phyloP scores from a whole-genome alignment of 2,113 vertebrate genomes.

The Clupea harengus region DNA sequence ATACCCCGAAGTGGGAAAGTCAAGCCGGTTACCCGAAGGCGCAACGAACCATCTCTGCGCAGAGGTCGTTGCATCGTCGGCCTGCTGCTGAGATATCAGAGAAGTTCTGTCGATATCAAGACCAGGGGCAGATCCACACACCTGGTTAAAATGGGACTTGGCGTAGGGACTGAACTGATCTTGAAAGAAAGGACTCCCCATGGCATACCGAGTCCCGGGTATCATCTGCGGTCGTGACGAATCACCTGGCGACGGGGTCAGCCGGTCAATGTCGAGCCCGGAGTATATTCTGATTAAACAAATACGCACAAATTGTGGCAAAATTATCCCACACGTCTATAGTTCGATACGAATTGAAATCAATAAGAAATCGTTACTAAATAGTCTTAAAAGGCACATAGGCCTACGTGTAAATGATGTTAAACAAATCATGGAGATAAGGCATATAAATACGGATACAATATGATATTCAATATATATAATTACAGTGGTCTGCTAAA shows the following conservation, averaged over 20 bases:
- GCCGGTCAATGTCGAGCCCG: constrained; percentile 79
- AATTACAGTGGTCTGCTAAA: too few relatives aligned
- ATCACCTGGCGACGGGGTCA: constrained; percentile 80
- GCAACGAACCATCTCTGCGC: constrained; percentile 84
- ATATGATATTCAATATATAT: too few relatives aligned
- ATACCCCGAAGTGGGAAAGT: constrained; percentile 74
- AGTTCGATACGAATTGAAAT: too few relatives aligned
- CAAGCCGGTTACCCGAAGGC: constrained; percentile 78
- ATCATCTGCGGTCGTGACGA: constrained; percentile 82
- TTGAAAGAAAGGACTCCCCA: constrained; percentile 80
- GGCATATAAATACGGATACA: too few relatives aligned
- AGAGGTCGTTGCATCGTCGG: constrained; percentile 70
- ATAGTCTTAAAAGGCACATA: too few relatives aligned
- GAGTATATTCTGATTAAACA: constrained; percentile 78
- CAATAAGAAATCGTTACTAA: too few relatives aligned
- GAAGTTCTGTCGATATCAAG: constrained; percentile 71
- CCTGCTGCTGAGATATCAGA: constrained; percentile 77
- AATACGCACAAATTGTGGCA: not conserved
- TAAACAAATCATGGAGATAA: too few relatives aligned
- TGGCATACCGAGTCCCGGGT: constrained; percentile 79
- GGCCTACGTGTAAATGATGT: too few relatives aligned
- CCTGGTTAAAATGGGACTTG: constrained; percentile 79
- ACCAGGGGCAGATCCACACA: constrained; percentile 69
- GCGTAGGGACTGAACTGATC: constrained; percentile 86
- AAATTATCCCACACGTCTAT: too few relatives aligned